Percentiles rank a stretch among this genome's conserved stretches.
These are phyloP conservation scores for Galeruca laticollis DNA, from an alignment of 2,888 invertebrate genomes.

Conservation along the genomic window DNA sequence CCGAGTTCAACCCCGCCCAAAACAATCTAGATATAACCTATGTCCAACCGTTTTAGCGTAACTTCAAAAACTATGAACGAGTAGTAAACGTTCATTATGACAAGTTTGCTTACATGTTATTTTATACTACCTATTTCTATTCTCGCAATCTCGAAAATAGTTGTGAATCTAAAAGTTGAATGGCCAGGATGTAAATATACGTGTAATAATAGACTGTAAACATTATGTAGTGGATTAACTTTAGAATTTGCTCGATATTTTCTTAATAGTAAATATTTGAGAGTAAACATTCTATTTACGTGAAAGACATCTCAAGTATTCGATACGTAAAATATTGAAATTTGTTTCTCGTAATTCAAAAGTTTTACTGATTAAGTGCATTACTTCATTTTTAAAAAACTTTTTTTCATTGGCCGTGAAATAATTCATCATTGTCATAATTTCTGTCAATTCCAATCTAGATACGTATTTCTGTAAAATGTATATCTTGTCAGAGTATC, in stretches of 20 bases:
- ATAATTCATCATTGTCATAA: not conserved
- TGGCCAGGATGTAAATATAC: not conserved
- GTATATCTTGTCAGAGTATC: not conserved
- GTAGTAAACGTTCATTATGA: too few relatives aligned
- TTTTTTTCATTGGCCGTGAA: not conserved
- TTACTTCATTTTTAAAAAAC: too few relatives aligned
- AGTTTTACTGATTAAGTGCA: too few relatives aligned
- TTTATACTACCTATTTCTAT: slow-evolving; percentile 4
- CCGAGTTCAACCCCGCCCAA: too few relatives aligned
- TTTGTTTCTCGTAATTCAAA: too few relatives aligned
- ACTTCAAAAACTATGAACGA: too few relatives aligned
- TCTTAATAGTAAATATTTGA: not conserved
- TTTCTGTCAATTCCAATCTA: not conserved
- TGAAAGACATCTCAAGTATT: not conserved
- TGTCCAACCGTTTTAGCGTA: too few relatives aligned
- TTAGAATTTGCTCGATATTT: not conserved
- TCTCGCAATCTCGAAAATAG: not conserved
- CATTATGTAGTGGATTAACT: slow-evolving; percentile 1
- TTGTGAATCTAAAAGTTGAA: not conserved
- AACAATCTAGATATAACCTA: too few relatives aligned
- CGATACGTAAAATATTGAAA: not conserved
- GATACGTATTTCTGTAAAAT: not conserved
- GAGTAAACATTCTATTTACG: not conserved
- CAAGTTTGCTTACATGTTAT: not conserved
- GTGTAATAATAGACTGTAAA: slow-evolving; percentile 1